A percentile compares a stretch with the other conserved stretches of the same genome.
Conservation (phyloP, 92 coral and sea anemone genomes). For the Paramuricea clavata region DNA sequence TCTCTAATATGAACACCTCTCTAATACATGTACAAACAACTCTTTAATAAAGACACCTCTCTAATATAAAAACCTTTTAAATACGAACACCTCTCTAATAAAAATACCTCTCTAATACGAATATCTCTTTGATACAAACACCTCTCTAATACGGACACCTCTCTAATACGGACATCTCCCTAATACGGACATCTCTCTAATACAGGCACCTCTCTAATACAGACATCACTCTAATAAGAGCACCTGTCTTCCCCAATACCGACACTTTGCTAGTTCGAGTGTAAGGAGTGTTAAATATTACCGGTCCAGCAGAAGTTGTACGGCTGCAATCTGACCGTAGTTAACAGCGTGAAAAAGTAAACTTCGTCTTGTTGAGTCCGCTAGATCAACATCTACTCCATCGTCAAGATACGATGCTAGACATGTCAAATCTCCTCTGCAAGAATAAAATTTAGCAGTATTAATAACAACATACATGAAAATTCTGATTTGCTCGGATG, state of each 20-base stretch:
- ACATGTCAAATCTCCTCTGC: conserved; percentile 72
- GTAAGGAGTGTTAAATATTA: background rate
- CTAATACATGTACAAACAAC: background rate
- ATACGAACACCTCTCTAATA: background rate
- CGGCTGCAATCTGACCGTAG: conserved; percentile 81
- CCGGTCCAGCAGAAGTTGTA: conserved; percentile 86
- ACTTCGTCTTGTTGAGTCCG: conserved; percentile 80
- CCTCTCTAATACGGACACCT: too few relatives aligned
- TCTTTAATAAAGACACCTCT: background rate
- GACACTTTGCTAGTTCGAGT: background rate
- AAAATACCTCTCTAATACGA: too few relatives aligned
- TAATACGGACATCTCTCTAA: background rate
- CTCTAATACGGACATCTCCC: background rate
- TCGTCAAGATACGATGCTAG: conserved; percentile 81
- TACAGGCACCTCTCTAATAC: background rate
- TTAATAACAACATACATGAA: too few relatives aligned
- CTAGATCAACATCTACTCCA: conserved; percentile 87
- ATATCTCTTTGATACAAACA: too few relatives aligned
- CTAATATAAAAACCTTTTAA: background rate
- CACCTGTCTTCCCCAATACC: background rate
- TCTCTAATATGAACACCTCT: background rate
- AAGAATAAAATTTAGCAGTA: conserved; percentile 11
- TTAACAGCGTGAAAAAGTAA: conserved; percentile 87
- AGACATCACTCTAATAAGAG: too few relatives aligned
- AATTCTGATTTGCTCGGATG: too few relatives aligned